These are phyloP conservation scores for Torymus texanus DNA, from an alignment of 2,888 invertebrate genomes.

Conservation along the genomic window DNA sequence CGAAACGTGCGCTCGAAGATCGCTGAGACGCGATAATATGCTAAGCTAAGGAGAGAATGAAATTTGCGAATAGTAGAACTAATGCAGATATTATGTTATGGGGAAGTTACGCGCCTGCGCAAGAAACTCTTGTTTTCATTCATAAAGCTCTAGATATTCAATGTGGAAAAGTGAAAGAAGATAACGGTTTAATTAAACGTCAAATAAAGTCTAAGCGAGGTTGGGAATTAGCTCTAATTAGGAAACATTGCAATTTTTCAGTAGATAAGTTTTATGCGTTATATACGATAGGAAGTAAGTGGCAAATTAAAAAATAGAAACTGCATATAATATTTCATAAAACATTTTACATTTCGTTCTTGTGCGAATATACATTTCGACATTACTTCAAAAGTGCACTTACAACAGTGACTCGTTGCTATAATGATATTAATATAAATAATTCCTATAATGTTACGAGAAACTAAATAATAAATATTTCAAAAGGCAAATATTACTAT, in stretches of 20 bases:
- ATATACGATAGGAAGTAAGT: neutral
- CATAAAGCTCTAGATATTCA: neutral
- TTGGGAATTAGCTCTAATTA: conserved; percentile 14
- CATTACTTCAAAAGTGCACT: too few relatives aligned
- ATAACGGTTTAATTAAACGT: neutral
- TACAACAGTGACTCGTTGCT: too few relatives aligned
- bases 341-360: too few relatives aligned
- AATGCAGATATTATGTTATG: neutral
- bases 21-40: conserved; percentile 18
- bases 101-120: neutral
- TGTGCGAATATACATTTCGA: too few relatives aligned
- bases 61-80: conserved; percentile 24
- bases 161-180: conserved; percentile 37
- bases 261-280: neutral
- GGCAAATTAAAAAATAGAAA: too few relatives aligned
- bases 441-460: too few relatives aligned
- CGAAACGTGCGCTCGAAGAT: conserved; percentile 14
- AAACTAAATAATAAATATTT: too few relatives aligned
- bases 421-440: too few relatives aligned
- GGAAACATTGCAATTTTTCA: conserved; percentile 22
- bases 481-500: too few relatives aligned
- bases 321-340: too few relatives aligned
- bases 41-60: conserved; percentile 17
- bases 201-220: too few relatives aligned
- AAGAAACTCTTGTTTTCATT: conserved; percentile 34